Conservation (phyloP, 2,797 vertebrate genomes). For the Hoplostethus mediterraneus region DNA sequence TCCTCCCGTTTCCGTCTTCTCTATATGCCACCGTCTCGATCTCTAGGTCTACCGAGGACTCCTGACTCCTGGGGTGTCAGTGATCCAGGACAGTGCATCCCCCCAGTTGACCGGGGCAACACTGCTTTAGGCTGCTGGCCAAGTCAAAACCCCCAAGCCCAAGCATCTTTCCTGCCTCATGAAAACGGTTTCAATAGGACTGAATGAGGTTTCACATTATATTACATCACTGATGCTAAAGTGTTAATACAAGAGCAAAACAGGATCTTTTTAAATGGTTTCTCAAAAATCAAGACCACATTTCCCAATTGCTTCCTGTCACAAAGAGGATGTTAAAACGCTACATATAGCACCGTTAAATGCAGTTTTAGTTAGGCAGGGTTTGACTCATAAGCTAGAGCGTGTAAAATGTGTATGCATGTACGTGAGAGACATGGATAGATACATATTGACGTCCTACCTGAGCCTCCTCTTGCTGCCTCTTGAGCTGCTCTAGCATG, state of each 20-base stretch:
- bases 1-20: background rate
- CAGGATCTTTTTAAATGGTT: too few relatives aligned
- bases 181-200: too few relatives aligned
- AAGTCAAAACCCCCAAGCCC: background rate
- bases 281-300: too few relatives aligned
- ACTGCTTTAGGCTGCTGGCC: conserved; percentile 19
- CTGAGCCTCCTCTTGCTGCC: conserved; percentile 97
- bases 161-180: conserved; percentile 11
- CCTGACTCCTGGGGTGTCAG: conserved; percentile 18
- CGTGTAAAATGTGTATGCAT: too few relatives aligned
- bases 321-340: too few relatives aligned
- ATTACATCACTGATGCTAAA: too few relatives aligned
- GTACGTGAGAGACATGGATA: background rate
- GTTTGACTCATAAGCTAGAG: too few relatives aligned
- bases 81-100: conserved; percentile 31
- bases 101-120: conserved; percentile 15
- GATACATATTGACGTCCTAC: conserved; percentile 70
- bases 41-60: conserved; percentile 28
- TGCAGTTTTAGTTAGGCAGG: too few relatives aligned
- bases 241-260: too few relatives aligned
- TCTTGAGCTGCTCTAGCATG: conserved; percentile 97
- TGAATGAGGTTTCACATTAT: too few relatives aligned
- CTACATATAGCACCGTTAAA: too few relatives aligned
- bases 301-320: too few relatives aligned
- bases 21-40: conserved; percentile 7